Conservation (phyloP, 2,113 vertebrate species). For the Salvelinus namaycush region DNA sequence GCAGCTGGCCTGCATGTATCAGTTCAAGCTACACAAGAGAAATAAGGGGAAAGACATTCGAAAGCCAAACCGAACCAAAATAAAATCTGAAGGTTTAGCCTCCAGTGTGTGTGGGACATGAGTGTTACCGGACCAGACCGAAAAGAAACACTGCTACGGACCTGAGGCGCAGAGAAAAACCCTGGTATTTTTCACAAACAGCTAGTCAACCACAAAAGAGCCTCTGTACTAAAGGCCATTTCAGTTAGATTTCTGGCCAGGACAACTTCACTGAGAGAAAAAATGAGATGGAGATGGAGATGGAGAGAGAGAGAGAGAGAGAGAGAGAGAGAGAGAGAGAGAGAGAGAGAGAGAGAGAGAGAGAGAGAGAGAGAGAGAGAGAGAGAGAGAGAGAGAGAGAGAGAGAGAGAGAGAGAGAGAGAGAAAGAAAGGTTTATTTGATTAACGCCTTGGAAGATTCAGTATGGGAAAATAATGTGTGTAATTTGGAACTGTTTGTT, state of each 20-base stretch:
- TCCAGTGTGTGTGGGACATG: conserved; percentile 45
- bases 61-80: conserved; percentile 43
- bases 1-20: conserved; percentile 25
- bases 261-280: too few relatives aligned
- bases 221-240: conserved; percentile 69
- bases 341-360: conserved; percentile 12
- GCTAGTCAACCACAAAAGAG: conserved; percentile 71
- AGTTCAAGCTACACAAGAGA: conserved; percentile 1
- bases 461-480: conserved; percentile 43
- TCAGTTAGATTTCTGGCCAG: too few relatives aligned
- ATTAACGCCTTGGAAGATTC: conserved; percentile 48
- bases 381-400: conserved; percentile 32
- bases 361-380: conserved; percentile 33
- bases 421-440: conserved; percentile 53
- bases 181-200: conserved; percentile 71
- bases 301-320: conserved; percentile 52
- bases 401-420: conserved; percentile 18
- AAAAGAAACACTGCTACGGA: conserved; percentile 34
- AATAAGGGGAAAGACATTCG: conserved; percentile 22
- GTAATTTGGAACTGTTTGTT: conserved; percentile 62
- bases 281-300: too few relatives aligned
- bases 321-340: conserved; percentile 9
- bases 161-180: conserved; percentile 53
- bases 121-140: conserved; percentile 58
- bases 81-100: conserved; percentile 34